Evolutionary conservation across 2,888 invertebrate genomes (phyloP), one percentile per base, ranked within the genome.

Genomic region (Timandra comae): DNA sequence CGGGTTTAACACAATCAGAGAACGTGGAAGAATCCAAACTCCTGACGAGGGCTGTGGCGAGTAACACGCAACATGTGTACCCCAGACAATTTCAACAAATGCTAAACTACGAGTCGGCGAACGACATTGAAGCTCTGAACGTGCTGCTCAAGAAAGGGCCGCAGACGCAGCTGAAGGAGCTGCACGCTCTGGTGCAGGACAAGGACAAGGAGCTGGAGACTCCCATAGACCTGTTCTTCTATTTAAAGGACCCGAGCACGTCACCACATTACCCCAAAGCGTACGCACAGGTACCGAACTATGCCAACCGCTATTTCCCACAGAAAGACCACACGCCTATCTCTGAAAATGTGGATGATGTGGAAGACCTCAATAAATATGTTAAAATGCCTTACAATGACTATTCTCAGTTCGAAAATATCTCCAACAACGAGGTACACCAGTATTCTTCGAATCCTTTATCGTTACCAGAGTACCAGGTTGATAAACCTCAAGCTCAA

Each of bases 61-160:
- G 70, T 33, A 62, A 63, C 21, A 50, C 61, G 0, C 66, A 72
- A 31, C 69, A 65, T 24, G 54, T 70, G 2, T 74, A 73, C 31
- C 75, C 79, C 1, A 79, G 78, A 49, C 64, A 74, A 12, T 73
- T 70, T 29, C 52, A 46, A 20, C 73, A 74, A 53, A 66, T 66
- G 66, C 63, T 79, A 27, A 49, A 48, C 7, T 78, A 79, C 22
- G 63, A 75, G 37, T 69, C 81, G 1, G 56, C 67, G 2, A 68
- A 77, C 38, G 78, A 84, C 26, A 70, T 87, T 6, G 63, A 76
- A 23, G 67, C 79, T 5, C 53, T 88, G 1, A 85, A 76, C 44
- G 73, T 81, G 7, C 47, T 88, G 25, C 48, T 88, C 8, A 78
- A 78, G 1, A 86, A 87, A 53, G 64, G 69, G 7, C 86, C 88